Base-by-base conservation (phyloP, 2,888 invertebrate species). In the Phalangium opilio region DNA sequence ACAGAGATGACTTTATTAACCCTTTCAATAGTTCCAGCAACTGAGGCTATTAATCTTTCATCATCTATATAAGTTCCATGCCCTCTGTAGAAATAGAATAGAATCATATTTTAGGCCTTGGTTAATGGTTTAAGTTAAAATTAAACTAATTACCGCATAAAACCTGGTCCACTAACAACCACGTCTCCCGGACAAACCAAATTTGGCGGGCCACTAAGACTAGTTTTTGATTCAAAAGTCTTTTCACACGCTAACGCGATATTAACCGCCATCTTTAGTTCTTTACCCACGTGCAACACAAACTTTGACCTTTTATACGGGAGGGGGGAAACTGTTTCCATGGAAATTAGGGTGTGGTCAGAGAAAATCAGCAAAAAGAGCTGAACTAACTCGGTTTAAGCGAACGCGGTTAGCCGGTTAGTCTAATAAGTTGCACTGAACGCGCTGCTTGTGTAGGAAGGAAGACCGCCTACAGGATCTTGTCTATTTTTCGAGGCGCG, bases 1-100 rank as follows among this genome's bases (percentile, higher is more conserved):
- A 98, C 82, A 44, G 87, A 86, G 50, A 96, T 81, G 48, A 98
- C 71, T 66, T 91, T 90, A 65, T 96, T 96, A 0, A 96, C 89
- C 70, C 84, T 81, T 62, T 91, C 85, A 62, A 90, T 81, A 15
- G 85, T 78, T 19, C 98, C 98, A 35, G 93, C 93, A 1, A 96
- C 87, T 1, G 95, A 90, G 0, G 96, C 81, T 65, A 85, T 80
- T 35, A 96, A 73, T 42, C 75, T 75, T 34, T 83, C 84, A 39
- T 68, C 66, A 50, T 81, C 79, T 45, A 83, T 78, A 61, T 89
- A 95, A 0, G 96, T 96, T 36, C 96, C 98, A 71, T 98, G 96
- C 1, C 96, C 96, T 60, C 95, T 93, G 62, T 45, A 17, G n/a
- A 63, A 57, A 44, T 48, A 20, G 46, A 48, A 47, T n/a, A n/a